Evolutionary conservation across 1,140 invertebrate genomes (phyloP), one percentile per base, ranked within the genome.

Genomic region (Yoshiicerus persimilis): DNA sequence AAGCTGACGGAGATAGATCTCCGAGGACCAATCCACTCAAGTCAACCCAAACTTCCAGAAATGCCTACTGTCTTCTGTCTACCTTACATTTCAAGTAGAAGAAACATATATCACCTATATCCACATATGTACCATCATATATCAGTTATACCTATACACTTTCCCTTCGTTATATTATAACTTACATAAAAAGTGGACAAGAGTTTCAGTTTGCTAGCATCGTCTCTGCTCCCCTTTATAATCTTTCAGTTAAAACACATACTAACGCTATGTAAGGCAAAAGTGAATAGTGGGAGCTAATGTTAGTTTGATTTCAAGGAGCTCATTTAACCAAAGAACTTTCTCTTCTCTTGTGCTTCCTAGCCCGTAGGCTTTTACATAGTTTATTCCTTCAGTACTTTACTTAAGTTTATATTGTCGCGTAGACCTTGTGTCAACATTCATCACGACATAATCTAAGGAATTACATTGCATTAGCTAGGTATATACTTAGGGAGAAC

Each of bases 1-100:
- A 80, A 80, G 75, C 75, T 80, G 75, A 80, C 75, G 75, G 75
- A 34, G 75, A 80, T 80, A 80, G 75, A 80, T 80, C 75, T 80
- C 75, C 32, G 23, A 32, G 75, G 75, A 80, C 75, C 75, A 80
- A 80, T 80, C 75, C 75, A 80, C 75, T 80, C 75, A 80, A 80
- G 34, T 80, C 75, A 80, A 32, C 32, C 34, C 32, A 32, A 38
- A 80, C 30, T 34, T 36, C 75, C 30, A 77, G 4, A 77, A n/a
- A 77, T 66, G 4, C 64, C 64, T 66, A 66, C 23, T 66, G 9
- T 4, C 47, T 56, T 1, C 47, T 56, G 4, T n/a, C 8, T 56
- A 56, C 47, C 47, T 56, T n/a, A n/a, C 20, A 56, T 5, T 6
- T 2, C 0, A 39, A 2, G 9, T 13, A 47, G 41, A 20, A 20